Evolutionary conservation across 1,140 invertebrate species (phyloP), one percentile per base, ranked within the genome.

Genomic region (Nasonia vitripennis): DNA sequence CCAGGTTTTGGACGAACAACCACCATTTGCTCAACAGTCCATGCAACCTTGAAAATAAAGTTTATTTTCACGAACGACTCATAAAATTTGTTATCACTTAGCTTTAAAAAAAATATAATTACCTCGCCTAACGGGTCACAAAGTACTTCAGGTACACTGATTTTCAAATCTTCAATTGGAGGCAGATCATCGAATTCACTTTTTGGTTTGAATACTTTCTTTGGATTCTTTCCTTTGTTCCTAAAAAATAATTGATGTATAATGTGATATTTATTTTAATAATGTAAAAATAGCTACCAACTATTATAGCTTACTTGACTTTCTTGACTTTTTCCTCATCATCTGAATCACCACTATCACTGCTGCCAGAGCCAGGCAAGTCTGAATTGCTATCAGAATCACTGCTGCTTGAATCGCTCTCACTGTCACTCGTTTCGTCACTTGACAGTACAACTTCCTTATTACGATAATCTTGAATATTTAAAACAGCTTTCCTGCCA

Each of bases 101-200:
- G 7, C 70, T 73, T 55, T 3, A 51, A n/a, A 27, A 41, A 51
- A 4, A 51, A 41, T 78, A 70, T 70, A 83, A 80, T 88, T 87
- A 98, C 94, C 70, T 94, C 94, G 74, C 98, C 98, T 86, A 98
- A 94, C 86, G 95, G 95, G 83, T 95, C 93, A 88, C 96, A 96
- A 83, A 97, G 94, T 86, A 96, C 95, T 90, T 97, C 95, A 7
- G 95, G 95, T 12, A 98, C 95, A 83, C 95, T 96, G 82, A 98
- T 97, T 87, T 96, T 94, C 67, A 98, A 94, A 89, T 98, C 96
- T 92, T 98, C 95, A 86, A 98, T 96, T 0, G 97, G 96, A 2
- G 97, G 97, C 71, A 98, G 93, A 88, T 98, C 96, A 90, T 96
- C 95, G 20, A 96, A 90, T 87, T 93, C 91, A 14, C 88, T 86